Evolutionary conservation across 1,140 invertebrate species (phyloP), one percentile per base, ranked within the genome.

Genomic region (Drosophila bocki): DNA sequence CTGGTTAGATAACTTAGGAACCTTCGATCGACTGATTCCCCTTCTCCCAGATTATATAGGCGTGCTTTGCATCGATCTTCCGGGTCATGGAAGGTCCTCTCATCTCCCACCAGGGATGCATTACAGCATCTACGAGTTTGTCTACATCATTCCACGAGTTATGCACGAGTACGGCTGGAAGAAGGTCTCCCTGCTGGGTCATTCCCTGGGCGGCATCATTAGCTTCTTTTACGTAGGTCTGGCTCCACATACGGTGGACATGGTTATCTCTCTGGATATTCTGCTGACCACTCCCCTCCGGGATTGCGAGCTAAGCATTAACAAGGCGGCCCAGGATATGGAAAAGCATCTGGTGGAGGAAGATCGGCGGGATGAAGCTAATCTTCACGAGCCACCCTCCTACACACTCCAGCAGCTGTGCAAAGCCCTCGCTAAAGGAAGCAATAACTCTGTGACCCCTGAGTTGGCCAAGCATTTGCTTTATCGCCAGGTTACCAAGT

Each of bases 1-100:
- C 3, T 96, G 96, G 96, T 93, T 95, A 92, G 95, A 96, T 78
- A 97, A 96, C 83, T 94, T 95, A 42, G 95, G 95, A 12, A 95
- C 94, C 4, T 97, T 96, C 93, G 95, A 97, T 90, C 92, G 93
- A 4, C 81, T 97, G 33, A 94, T 95, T 29, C 95, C 95, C 15
- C 81, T 95, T 29, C 80, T 97, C 15, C 93, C 94, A 3, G 87
- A 93, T 32, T 93, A 95, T 62, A 72, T 94, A 8, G 93, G 95
- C 3, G 93, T 96, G 47, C 83, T 97, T 3, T 94, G 95, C 2
- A 94, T 96, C 5, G 96, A 96, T 92, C 94, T 96, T 29, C 95
- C 95, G 0, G 96, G 96, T 2, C 96, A 97, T 93, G 96, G 96
- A 3, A 86, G 94, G 7, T 96, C 96, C 3, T 95, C 95, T 3